These are phyloP conservation scores for Leptopilina myrica DNA, from an alignment of 2,888 invertebrate species.

Conservation along the genomic window DNA sequence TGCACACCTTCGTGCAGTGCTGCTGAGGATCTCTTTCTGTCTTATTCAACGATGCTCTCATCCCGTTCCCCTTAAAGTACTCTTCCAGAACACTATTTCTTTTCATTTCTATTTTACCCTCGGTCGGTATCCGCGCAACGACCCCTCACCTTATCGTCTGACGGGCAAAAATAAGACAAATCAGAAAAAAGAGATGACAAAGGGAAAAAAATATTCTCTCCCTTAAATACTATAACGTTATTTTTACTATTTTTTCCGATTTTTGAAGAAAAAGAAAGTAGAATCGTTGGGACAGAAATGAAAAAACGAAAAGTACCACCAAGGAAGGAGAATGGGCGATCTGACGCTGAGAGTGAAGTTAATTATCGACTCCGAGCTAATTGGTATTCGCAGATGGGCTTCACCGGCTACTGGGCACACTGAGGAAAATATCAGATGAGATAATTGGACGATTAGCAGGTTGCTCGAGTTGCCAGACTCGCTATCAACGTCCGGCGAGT, in stretches of 20 bases:
- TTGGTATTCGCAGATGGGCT: slow-evolving; percentile 37
- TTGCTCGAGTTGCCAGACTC: slow-evolving; percentile 2
- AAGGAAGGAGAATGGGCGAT: background rate
- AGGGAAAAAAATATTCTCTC: background rate
- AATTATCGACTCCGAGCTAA: slow-evolving; percentile 27
- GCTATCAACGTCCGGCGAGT: background rate
- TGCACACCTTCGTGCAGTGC: slow-evolving; percentile 52
- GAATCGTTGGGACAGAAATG: too few relatives aligned
- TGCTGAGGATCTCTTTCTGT: slow-evolving; percentile 18
- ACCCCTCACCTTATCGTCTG: slow-evolving; percentile 42
- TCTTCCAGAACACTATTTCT: slow-evolving; percentile 58
- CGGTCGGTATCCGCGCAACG: slow-evolving; percentile 41
- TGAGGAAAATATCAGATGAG: slow-evolving; percentile 55
- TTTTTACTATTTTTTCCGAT: too few relatives aligned
- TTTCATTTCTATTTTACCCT: slow-evolving; percentile 56
- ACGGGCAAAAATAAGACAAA: background rate
- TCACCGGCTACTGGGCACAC: slow-evolving; percentile 33
- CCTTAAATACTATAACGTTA: too few relatives aligned
- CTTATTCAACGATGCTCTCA: slow-evolving; percentile 12
- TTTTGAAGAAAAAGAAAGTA: too few relatives aligned
- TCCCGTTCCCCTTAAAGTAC: slow-evolving; percentile 52
- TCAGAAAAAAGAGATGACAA: background rate
- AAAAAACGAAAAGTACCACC: slow-evolving; percentile 24
- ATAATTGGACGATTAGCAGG: slow-evolving; percentile 57
- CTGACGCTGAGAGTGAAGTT: slow-evolving; percentile 6